Evolutionary conservation across 2,797 vertebrate genomes (phyloP), one percentile per base, ranked within the genome.

Genomic region (Leptodactylus fallax): DNA sequence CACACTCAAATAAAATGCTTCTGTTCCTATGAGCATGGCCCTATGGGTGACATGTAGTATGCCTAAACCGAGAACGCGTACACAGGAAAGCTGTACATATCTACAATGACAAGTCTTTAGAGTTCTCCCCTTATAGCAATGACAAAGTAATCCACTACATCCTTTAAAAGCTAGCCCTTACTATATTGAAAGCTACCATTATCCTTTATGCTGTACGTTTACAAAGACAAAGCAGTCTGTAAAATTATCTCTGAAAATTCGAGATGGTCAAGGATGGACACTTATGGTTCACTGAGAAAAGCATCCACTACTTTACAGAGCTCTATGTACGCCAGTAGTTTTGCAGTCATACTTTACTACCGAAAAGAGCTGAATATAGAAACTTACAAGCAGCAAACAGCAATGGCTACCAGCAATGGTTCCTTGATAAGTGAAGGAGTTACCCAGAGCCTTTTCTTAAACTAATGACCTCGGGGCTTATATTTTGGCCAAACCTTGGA

Each of bases 21-120:
- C 65, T 63, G 9, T 81, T 74, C 55, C 49, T 78, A 83, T 45
- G 56, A 63, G 14, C 85, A 82, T 13, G 63, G 51, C 79, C 19
- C 65, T 82, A 78, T 58, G 61, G 61, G 74, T 81, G 56, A 80
- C 63, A 83, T 69, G 49, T 0, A 71, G 36, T 36, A 63, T 7
- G 51, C 67, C 13, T 13, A 79, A 25, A 23, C 55, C 17, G 55
- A 58, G 51, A 71, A 53, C 79, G 17, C 21, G 8, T 23, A 19
- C 36, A 45, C 55, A 7, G 78, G 25, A 17, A 36, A 14, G 55
- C 25, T 36, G 12, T 23, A 45, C 8, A 23, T 23, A 7, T 49
- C 45, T 47, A 13, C 53, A 21, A 47, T 16, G 36, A 63, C 27
- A 58, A 81, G 56, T 61, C 49, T 81, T 81, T 19, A 45, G 16